Percentiles rank a stretch among this genome's conserved stretches.
phyloP scores from a whole-genome alignment of 2,888 invertebrate genomes.

The Hoplodrina blanda region DNA sequence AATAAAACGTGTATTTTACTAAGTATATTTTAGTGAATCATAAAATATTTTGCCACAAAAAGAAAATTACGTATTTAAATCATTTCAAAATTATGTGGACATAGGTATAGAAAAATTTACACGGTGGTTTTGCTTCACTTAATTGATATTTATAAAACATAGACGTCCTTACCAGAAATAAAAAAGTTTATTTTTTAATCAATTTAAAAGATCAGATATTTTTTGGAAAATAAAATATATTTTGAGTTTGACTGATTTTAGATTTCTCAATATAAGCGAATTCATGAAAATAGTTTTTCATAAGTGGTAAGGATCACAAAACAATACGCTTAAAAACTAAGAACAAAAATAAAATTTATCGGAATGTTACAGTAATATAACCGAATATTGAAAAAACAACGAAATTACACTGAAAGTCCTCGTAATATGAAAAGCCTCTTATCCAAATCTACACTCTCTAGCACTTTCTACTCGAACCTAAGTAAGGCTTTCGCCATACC shows the following conservation, averaged over 20 bases:
- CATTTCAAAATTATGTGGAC: neutral
- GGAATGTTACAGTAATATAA: slow-evolving; percentile 78
- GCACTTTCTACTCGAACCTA: slow-evolving; percentile 29
- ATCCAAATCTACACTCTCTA: slow-evolving; percentile 49
- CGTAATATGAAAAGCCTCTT: slow-evolving; percentile 11
- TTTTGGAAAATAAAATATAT: neutral
- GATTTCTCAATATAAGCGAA: neutral
- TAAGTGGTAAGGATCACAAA: slow-evolving; percentile 26
- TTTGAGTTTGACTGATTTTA: neutral
- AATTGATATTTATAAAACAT: slow-evolving; percentile 28
- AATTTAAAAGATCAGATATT: neutral
- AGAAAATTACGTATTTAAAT: neutral
- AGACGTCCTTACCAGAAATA: slow-evolving; percentile 38
- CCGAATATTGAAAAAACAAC: slow-evolving; percentile 31
- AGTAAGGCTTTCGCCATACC: slow-evolving; percentile 7
- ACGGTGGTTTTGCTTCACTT: slow-evolving; percentile 78
- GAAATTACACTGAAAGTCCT: slow-evolving; percentile 19
- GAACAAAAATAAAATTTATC: slow-evolving; percentile 48
- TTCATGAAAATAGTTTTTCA: slow-evolving; percentile 4
- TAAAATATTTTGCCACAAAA: slow-evolving; percentile 1
- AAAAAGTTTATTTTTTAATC: slow-evolving; percentile 6
- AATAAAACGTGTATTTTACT: neutral
- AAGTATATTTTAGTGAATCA: neutral
- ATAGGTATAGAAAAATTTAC: slow-evolving; percentile 37
- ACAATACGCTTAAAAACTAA: slow-evolving; percentile 27